Percentiles rank a stretch among this genome's conserved stretches.
These are phyloP conservation scores for Himalopsyche japonica DNA, from an alignment of 2,888 invertebrate species.

Conservation along the genomic window DNA sequence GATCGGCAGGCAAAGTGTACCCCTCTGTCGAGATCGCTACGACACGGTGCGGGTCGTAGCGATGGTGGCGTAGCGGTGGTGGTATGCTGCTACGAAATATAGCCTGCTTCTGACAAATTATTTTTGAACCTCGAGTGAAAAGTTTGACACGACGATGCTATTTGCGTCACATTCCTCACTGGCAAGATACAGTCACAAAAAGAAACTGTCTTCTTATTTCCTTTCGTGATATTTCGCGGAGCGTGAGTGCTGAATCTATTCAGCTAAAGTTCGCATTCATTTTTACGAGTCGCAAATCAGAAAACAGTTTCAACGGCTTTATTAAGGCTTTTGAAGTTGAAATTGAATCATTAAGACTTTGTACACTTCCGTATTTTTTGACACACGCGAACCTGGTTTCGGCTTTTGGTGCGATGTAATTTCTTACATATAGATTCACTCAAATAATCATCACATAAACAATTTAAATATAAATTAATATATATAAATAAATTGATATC, in stretches of 20 bases:
- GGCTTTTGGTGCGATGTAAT: too few species aligned
- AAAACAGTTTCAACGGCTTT: background rate
- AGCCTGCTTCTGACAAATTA: background rate
- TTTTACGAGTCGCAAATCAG: background rate
- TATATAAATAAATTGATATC: too few species aligned
- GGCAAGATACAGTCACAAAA: background rate
- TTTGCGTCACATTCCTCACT: background rate
- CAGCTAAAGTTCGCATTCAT: background rate
- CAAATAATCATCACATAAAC: too few species aligned
- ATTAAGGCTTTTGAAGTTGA: background rate
- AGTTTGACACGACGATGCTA: background rate
- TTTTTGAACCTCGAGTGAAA: background rate
- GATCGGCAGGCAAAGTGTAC: background rate
- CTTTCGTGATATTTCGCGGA: background rate
- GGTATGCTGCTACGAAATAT: background rate
- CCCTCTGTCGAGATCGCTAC: background rate
- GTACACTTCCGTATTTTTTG: too few species aligned
- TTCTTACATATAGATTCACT: too few species aligned
- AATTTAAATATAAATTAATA: too few species aligned
- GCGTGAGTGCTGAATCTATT: background rate
- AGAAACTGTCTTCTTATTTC: background rate
- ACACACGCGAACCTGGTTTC: too few species aligned
- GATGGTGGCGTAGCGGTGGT: background rate
- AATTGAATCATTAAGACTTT: too few species aligned
- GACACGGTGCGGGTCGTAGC: too few species aligned